Evolutionary conservation across 2,113 vertebrate species (phyloP), one percentile per base, ranked within the genome.

Genomic region (Galemys pyrenaicus): DNA sequence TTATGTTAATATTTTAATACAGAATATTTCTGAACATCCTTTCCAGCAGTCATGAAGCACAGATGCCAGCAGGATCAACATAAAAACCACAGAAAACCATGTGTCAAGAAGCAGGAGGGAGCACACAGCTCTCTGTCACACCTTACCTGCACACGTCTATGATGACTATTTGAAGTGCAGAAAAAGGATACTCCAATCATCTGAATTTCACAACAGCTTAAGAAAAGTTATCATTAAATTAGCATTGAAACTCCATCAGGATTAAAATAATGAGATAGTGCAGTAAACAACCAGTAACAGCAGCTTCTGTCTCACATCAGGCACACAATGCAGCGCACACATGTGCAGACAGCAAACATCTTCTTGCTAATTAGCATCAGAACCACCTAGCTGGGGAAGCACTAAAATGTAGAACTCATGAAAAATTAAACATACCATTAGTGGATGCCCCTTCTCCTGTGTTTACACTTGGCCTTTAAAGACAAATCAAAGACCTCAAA

Each of bases 361-460:
- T 92, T 95, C 92, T 32, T n/a, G 28, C 94, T 97, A 64, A 96
- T 98, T 87, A 98, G 92, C 95, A 95, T 93, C 11, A 24, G 92
- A 96, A 70, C 85, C 93, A 87, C 86, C 94, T 92, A 96, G 93
- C 96, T 94, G 46, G 93, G 79, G 95, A 98, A 70, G 87, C 94
- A 92, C 96, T 95, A 94, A 97, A 93, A 87, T 91, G 93, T 89
- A 89, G 92, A 51, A 58, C 60, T 97, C 94, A 97, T 98, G 92
- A 98, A 98, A 98, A 97, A 98, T 98, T 97, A 96, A 98, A 91
- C 19, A 92, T 41, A 58, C 19, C 49, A 24, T 35, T 16, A 30
- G 19, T 0, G 77, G 74, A 96, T 87, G 54, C 49, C 32, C 70
- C 95, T 88, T 71, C 83, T 96, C 71, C 71, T 30, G 4, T 58